Conservation (phyloP, 2,888 invertebrate species). For the Rosalia funebris region DNA sequence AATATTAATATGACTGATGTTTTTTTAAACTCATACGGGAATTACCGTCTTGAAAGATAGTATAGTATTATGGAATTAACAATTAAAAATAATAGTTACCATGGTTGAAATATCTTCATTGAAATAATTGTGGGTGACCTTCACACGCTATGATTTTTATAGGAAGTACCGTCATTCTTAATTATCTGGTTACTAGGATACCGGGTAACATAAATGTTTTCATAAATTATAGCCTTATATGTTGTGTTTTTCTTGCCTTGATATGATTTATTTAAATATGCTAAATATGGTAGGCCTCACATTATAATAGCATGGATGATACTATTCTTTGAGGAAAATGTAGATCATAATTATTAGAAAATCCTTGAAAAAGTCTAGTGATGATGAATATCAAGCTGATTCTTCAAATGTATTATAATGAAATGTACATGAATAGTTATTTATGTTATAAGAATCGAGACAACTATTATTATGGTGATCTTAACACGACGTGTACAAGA, state of each 20-base stretch:
- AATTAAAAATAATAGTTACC: conserved; percentile 8
- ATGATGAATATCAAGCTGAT: too few species aligned
- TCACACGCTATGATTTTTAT: conserved; percentile 24
- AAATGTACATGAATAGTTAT: too few species aligned
- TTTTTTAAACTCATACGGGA: not conserved
- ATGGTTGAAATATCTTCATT: conserved; percentile 13
- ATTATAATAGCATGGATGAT: too few species aligned
- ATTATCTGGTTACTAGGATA: conserved; percentile 22
- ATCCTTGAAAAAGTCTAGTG: too few species aligned
- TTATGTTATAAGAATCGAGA: too few species aligned
- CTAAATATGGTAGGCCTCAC: too few species aligned
- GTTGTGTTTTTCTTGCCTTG: not conserved
- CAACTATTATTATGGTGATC: too few species aligned
- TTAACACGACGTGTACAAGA: too few species aligned
- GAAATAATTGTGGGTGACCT: conserved; percentile 26
- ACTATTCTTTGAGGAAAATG: too few species aligned
- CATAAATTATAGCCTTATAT: not conserved
- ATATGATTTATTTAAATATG: too few species aligned
- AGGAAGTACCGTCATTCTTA: conserved; percentile 24
- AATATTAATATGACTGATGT: not conserved
- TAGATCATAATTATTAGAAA: too few species aligned
- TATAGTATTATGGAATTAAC: not conserved
- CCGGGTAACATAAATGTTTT: conserved; percentile 22
- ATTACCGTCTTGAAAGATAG: not conserved
- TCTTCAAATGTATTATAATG: too few species aligned